These are phyloP conservation scores for Hoplias malabaricus DNA, from an alignment of 2,113 vertebrate genomes.

Conservation along the genomic window DNA sequence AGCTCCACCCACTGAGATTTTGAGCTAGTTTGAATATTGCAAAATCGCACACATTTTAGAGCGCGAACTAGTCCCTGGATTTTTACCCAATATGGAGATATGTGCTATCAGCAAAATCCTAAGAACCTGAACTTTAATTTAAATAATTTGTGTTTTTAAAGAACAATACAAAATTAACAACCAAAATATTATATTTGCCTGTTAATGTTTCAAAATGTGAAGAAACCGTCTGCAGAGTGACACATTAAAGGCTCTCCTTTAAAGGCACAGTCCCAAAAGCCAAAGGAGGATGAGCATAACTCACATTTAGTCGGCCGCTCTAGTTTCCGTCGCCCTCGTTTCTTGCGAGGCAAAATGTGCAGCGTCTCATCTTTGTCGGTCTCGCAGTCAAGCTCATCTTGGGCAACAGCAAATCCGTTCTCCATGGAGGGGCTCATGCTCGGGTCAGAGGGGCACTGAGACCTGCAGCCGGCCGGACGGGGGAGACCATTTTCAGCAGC, in stretches of 20 bases:
- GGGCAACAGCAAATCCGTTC: constrained; percentile 81
- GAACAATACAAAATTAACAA: too few species aligned
- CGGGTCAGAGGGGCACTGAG: constrained; percentile 56
- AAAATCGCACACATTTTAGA: too few species aligned
- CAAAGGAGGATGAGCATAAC: constrained; percentile 49
- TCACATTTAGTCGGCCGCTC: constrained; percentile 84
- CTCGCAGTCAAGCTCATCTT: constrained; percentile 76
- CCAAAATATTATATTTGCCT: too few species aligned
- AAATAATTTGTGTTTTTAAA: too few species aligned
- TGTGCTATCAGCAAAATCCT: too few species aligned
- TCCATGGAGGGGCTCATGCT: constrained; percentile 77
- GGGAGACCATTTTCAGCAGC: constrained; percentile 76
- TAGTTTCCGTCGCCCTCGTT: constrained; percentile 85
- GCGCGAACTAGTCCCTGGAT: too few species aligned
- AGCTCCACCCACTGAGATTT: too few species aligned
- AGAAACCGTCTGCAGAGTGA: neutral
- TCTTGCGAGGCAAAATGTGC: constrained; percentile 70
- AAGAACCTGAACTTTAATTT: too few species aligned
- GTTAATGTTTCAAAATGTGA: too few species aligned
- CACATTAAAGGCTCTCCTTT: neutral
- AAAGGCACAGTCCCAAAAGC: neutral
- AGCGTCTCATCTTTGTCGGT: constrained; percentile 79
- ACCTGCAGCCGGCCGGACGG: constrained; percentile 59
- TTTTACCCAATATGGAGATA: too few species aligned
- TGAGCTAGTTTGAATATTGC: too few species aligned